Evolutionary conservation across 2,888 invertebrate genomes (phyloP).

Genomic region (Octodonta nipae): DNA sequence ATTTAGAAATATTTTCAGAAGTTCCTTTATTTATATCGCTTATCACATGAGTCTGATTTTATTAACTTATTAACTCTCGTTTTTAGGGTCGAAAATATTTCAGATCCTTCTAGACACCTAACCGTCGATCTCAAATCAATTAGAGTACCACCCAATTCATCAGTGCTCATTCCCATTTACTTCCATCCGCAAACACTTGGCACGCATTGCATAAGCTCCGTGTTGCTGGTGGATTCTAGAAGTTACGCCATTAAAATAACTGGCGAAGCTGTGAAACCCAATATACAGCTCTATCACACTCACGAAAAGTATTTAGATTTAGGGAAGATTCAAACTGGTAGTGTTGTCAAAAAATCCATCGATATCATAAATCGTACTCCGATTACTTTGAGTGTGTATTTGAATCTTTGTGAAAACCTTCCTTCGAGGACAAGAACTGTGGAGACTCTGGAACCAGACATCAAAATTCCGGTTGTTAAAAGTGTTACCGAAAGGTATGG

Average conservation of each 20-base stretch:
- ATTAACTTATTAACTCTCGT: background rate
- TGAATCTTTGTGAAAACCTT: background rate
- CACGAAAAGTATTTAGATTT: background rate
- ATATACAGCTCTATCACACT: background rate
- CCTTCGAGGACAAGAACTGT: background rate
- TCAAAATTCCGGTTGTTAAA: too few relatives aligned
- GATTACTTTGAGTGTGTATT: conserved; percentile 20
- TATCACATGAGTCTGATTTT: too few relatives aligned
- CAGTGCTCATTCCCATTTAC: background rate
- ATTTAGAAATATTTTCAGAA: too few relatives aligned
- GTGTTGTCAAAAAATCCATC: conserved; percentile 33
- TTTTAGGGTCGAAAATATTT: background rate
- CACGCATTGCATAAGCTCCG: background rate
- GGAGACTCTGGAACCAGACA: background rate
- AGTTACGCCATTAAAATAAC: background rate
- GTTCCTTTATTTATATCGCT: too few relatives aligned
- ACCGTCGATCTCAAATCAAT: background rate
- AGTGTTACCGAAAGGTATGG: background rate
- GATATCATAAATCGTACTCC: conserved; percentile 46
- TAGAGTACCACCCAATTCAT: background rate
- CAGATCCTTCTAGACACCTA: background rate
- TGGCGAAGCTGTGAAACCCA: background rate
- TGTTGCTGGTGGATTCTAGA: background rate
- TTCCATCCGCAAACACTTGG: background rate
- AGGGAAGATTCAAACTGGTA: background rate